Evolutionary conservation across 2,888 invertebrate species (phyloP), one percentile per base, ranked within the genome.

Genomic region (Drosophila quasianomalipes): DNA sequence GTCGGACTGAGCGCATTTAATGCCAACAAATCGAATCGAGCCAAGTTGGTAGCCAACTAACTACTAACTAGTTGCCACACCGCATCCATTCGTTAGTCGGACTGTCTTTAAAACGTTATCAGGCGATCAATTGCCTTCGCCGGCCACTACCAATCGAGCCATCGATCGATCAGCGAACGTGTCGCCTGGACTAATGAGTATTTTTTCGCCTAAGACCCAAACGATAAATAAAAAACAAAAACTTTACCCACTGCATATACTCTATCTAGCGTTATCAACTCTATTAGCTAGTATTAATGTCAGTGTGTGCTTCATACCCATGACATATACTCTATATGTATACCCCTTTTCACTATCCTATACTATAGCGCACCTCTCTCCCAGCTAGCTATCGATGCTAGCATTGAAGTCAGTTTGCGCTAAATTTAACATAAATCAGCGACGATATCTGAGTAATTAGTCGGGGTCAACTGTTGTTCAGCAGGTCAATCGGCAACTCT

Each of bases 131-230:
- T 87, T 82, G 87, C 83, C 87, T 82, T 85, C 75, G 78, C 70
- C 31, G 69, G 63, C 61, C 61, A 66, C 49, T 79, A 70, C 47
- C 47, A 26, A 26, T 47, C 26, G 16, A 47, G 26, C 26, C 26
- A 85, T 81, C 87, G 81, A 82, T 83, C 82, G 85, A 88, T 86
- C 87, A 78, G 71, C 35, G 78, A 82, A 85, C 85, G 87, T 86
- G 87, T 86, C 83, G 82, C 79, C 65, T 81, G 74, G 76, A 76
- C 87, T 86, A 86, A 86, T 86, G 85, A 86, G 83, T 83, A 73
- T 85, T 79, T 85, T 16, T 58, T 16, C n/a, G n/a, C n/a, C 30
- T 79, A 75, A 79, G 59, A 60, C 72, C 52, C 67, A 55, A 62
- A 47, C 53, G 52, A 62, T 68, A 60, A 71, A 35, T 41, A 19